Base-by-base conservation (phyloP, 2,797 vertebrate genomes). In the Neomorphus geoffroyi region DNA sequence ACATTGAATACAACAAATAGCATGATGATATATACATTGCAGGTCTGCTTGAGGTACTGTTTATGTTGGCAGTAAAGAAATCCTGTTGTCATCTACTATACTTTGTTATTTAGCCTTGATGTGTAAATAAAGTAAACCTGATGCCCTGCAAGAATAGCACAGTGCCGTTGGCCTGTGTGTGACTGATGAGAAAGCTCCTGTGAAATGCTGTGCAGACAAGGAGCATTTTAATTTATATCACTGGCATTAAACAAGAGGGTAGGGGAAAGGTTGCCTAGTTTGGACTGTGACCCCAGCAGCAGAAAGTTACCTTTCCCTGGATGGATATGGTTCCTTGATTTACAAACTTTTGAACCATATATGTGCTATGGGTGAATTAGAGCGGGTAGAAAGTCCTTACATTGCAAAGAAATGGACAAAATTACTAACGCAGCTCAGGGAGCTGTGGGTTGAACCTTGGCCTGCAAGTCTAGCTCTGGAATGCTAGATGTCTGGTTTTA, bases 361-460 rank as follows among this genome's bases (percentile, higher is more conserved):
- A 3, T 62, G 6, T 39, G 19, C 35, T 53, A 24, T 21, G 70
- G 74, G 22, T 50, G 24, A 19, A 37, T 81, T 53, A 0, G 2
- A 79, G 62, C 41, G 53, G 69, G 64, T 88, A 33, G 57, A 17
- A 43, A 80, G 30, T 53, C 80, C n/a, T 73, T 50, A 28, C 64
- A 53, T 71, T 88, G 53, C 60, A 90, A 64, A 61, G 66, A 58
- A 90, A 84, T 81, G 62, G 41, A 46, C 18, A 51, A 71, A 93
- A 88, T 93, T 64, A 73, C 50, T 74, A 56, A 83, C 48, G 33
- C n/a, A 27, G 61, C 23, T 83, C 32, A 86, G 41, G 82, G 73
- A 67, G 67, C 70, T 92, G 86, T 81, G 94, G 60, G 81, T 88
- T 94, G 73, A 93, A 88, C 67, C 56, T 79, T 93, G 80, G 66